Base-by-base conservation (phyloP, 2,888 invertebrate genomes). In the Epinotia brunnichana region DNA sequence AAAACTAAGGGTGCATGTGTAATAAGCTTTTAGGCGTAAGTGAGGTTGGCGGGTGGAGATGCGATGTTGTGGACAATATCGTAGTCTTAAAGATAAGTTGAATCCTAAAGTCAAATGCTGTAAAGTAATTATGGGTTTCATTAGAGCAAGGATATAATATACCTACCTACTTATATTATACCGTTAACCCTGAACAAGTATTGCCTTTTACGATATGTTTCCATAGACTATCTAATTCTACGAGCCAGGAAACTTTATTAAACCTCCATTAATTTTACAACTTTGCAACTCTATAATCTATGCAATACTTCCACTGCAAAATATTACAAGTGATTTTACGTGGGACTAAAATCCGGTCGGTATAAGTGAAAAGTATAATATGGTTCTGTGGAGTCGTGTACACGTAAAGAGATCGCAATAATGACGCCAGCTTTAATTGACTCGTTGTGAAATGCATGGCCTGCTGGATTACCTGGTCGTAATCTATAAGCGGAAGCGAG, bases 1-100 rank as follows among this genome's bases (percentile, higher is more conserved):
- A n/a, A 82, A 78, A 80, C 77, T 75, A 79, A 85, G 91, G 92
- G 92, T 92, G 92, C 90, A 92, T 92, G 92, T 85, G 85, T 82
- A 88, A 92, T 88, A 90, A 90, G 90, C 90, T 90, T 86, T 91
- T 87, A 90, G 85, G 74, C 76, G 75, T 80, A 84, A 89, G 86
- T 87, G 86, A 83, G 83, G 85, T 90, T 87, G 85, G 87, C 86
- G 87, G 84, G 71, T 64, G 63, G 29, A n/a, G 24, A 56, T 56
- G 24, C 24, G 57, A 13, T 29, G 48, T n/a, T n/a, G 48, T 48
- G n/a, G 48, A 48, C 48, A 7, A 48, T 48, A n/a, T 48, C 44
- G 5, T 44, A 15, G 15, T 41, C 41, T 41, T 41, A 41, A 41
- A 44, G 44, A 44, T 44, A 15, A 13, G 15, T 48, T 48, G 48